These are phyloP conservation scores for Aptenodytes patagonicus DNA, from an alignment of 2,113 vertebrate species.

Conservation along the genomic window DNA sequence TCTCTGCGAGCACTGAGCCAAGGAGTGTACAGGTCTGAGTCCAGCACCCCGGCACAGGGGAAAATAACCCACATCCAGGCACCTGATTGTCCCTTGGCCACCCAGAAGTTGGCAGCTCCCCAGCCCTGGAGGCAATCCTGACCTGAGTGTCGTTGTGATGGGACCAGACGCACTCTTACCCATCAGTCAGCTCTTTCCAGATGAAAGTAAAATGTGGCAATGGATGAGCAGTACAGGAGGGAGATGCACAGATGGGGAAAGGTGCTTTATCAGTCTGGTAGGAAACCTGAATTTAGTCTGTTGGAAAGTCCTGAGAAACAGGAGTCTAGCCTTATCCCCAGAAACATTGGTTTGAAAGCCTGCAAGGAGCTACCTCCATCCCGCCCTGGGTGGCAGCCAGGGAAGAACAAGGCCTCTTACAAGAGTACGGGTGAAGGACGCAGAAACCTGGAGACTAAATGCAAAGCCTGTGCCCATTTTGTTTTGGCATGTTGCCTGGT, in stretches of 20 bases:
- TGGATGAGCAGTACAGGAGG: neutral
- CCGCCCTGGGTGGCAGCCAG: neutral
- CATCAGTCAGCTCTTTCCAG: neutral
- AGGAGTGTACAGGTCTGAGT: neutral
- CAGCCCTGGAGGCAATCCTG: neutral
- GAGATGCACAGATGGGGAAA: neutral
- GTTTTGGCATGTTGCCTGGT: neutral
- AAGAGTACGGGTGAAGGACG: neutral
- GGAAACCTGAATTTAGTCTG: neutral
- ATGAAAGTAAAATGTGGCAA: neutral
- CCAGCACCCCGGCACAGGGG: neutral
- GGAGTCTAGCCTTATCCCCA: neutral
- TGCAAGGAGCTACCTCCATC: neutral
- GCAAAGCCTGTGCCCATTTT: accelerated
- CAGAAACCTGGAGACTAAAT: neutral
- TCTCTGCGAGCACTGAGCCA: accelerated
- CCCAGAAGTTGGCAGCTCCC: neutral
- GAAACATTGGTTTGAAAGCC: neutral
- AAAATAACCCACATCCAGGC: neutral
- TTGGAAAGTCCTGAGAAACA: neutral
- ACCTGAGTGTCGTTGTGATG: too few species aligned
- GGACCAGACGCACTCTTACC: neutral
- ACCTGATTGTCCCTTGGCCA: neutral
- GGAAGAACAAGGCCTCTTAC: neutral
- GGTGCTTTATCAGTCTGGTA: neutral